Base-by-base conservation (phyloP, 64 coral and sea anemone genomes). In the Montipora sp. region DNA sequence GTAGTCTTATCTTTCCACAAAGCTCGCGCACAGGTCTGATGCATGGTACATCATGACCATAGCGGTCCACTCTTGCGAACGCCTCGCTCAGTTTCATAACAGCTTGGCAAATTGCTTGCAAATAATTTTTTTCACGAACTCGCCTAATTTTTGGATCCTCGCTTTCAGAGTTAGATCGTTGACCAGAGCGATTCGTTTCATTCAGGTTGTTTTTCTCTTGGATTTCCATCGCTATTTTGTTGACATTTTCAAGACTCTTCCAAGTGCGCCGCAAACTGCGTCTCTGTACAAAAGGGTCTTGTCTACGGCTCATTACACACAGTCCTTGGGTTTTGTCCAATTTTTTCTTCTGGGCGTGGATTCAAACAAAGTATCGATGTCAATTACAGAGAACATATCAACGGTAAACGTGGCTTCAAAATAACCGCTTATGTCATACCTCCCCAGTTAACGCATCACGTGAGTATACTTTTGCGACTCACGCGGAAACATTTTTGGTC, bases 201-300 rank as follows among this genome's bases (percentile, higher is more conserved):
- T 75, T 47, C 1, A 78, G 59, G 72, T 92, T 89, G 47, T 74
- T 94, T 8, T 44, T 75, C 59, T 98, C 95, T 51, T 98, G 95
- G 1, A 94, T 77, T 19, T 98, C 92, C 92, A 98, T 98, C 0
- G 92, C 83, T 16, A 94, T 47, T 61, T 91, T 94, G 92, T 98
- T 98, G 44, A 89, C 80, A 78, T 98, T 98, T 57, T 94, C 95
- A 89, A 98, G 90, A 51, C 95, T 98, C 61, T 92, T 98, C 84
- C 92, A 94, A 2, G 92, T 89, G 72, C 95, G 83, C 27, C 95
- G 68, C 1, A 79, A 87, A 46, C 65, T 72, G 82, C 45, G 47
- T 50, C 8, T 11, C 14, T 67, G 43, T 47, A 65, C 18, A 50
- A 44, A 22, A 18, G n/a, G 46, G 18, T 71, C 45, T 27, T 71